Evolutionary conservation across 2,113 vertebrate genomes (phyloP), one percentile per base, ranked within the genome.

Genomic region (Pyxicephalus adspersus): DNA sequence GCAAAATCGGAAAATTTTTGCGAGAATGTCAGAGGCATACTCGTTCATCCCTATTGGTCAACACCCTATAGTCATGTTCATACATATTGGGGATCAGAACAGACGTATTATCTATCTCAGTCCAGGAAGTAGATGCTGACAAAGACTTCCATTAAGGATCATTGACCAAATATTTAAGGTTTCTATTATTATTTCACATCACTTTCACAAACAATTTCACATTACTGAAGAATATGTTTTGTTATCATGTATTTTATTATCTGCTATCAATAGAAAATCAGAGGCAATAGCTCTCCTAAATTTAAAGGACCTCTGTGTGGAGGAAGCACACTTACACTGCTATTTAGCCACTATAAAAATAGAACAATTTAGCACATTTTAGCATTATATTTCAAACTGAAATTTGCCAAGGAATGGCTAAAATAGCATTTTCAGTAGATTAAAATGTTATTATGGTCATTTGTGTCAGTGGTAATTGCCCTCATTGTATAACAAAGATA

Each of bases 331-430:
- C 22, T 55, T 34, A 60, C 54, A 51, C 26, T 63, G 31, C 22
- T 7, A 76, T 50, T 25, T 76, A 20, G 20, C 8, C 31, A 50
- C 34, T 25, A 64, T 50, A 63, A 8, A 51, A 76, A 51, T 63
- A 17, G 45, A 45, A 76, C 73, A 26, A 45, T 50, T 58, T 15
- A 13, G 55, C 55, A 74, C 34, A 38, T 60, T 55, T 28, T 54
- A 72, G n/a, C 54, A 60, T 29, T 22, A 75, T 75, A 75, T 75
- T 75, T 75, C 22, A 60, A 45, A 61, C 8, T 19, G 72, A 75
- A 75, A 75, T 60, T 22, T 31, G 70, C 29, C 34, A 28, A 9
- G 45, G 16, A 26, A 13, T 29, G 34, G 19, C 15, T 51, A 64
- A 18, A 63, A 81, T 70, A 13, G 11, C 16, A 7, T 38, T 61